Base-by-base conservation (phyloP, 2,113 vertebrate species). In the Panthera uncia region DNA sequence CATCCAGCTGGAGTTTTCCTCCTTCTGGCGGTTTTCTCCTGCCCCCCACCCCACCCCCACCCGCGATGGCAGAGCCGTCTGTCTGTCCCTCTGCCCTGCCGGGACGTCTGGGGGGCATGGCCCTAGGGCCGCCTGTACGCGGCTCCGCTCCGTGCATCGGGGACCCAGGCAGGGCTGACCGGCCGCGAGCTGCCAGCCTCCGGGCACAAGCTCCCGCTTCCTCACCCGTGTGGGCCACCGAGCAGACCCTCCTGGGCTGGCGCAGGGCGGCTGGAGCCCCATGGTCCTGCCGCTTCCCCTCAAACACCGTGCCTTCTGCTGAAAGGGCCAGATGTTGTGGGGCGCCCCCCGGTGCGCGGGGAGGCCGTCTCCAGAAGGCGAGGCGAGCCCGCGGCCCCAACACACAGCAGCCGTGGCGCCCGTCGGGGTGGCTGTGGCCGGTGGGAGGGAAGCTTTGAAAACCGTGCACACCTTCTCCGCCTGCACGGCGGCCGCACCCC, bases 401-500 rank as follows among this genome's bases (percentile, higher is more conserved):
- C 33, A 3, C 21, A 76, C n/a, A 14, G 55, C 19, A 0, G 2
- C 4, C 7, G 14, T 27, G 11, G 23, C 3, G 3, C 36, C 11
- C 14, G 12, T 31, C 29, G 4, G 65, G 65, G 65, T 5, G 13
- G 36, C 71, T 3, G 13, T 8, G 23, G 9, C 5, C 11, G 10
- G 19, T 1, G 41, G 15, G 74, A 48, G 41, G 16, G 45, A 29
- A 13, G 41, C 41, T 76, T 29, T 8, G 74, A 31, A 41, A 48
- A 18, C 41, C 1, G 19, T 1, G 25, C 25, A 7, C 74, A 8
- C 0, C 4, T 41, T 18, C 25, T 48, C 41, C 1, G 11, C 7
- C 41, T 5, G 14, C 27, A 29, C 27, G 7, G 41, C 25, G 11
- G 68, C 66, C 21, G 2, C 57, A 61, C 57, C 57, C 21, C 57